Base-by-base conservation (phyloP, 1,140 invertebrate species). In the Drosophila willistoni region DNA sequence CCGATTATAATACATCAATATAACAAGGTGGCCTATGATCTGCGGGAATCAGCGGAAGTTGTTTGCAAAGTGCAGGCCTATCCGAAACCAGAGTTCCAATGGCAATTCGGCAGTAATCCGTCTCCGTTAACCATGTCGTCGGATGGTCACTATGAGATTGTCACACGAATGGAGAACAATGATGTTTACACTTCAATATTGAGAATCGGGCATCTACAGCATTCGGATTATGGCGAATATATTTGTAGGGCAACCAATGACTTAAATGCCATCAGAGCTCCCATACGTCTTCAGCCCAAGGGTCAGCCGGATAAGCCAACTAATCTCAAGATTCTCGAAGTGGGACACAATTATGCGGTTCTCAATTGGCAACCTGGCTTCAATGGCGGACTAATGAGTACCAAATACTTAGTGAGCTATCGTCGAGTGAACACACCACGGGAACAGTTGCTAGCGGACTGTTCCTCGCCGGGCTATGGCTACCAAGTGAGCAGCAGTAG, bases 51-150 rank as follows among this genome's bases (percentile, higher is more conserved):
- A 0, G 97, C 97, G 0, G 95, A 97, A 86, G 95, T 98, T 5
- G 93, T 95, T 4, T 98, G 98, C 91, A 95, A 96, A 81, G 97
- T 98, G 3, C 96, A 98, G 89, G 97, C 97, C 0, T 98, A 97
- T 92, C 98, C 97, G 0, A 96, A 96, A 79, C 97, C 97, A 0
- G 96, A 97, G 83, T 98, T 98, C 89, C 96, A 98, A 80, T 98
- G 97, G 97, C 96, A 94, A 72, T 97, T 95, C 76, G 95, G 94
- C 2, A 94, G 94, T 0, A 96, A 96, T 89, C 93, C 93, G 0
- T 94, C 95, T 0, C 95, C 95, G 0, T 92, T 97, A 5, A 94
- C 96, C 68, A 95, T 95, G 71, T 95, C 95, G 0, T 96, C 95
- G 14, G 96, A 97, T 79, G 96, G 95, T 0, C 96, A 96, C 80